Evolutionary conservation across 1,140 invertebrate species (phyloP).

Genomic region (Zophobas morio): DNA sequence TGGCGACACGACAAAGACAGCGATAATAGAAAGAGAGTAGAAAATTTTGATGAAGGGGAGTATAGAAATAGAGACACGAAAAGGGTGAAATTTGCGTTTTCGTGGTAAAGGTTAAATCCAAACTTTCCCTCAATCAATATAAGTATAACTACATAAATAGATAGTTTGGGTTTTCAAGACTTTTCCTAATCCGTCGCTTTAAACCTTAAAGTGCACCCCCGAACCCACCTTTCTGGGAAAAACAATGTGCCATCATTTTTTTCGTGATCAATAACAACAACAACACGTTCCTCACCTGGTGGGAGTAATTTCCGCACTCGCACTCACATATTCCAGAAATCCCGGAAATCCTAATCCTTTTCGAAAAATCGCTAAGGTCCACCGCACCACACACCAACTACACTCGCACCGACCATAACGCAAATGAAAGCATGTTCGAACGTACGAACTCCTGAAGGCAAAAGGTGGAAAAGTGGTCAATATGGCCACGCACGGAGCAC

Average conservation of each 20-base stretch:
- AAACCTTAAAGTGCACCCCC: neutral
- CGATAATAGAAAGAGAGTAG: no score
- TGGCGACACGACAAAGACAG: no score
- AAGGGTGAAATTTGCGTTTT: no score
- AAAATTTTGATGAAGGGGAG: no score
- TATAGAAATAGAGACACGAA: no score
- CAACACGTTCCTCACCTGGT: slow-evolving; percentile 20
- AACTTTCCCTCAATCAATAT: no score
- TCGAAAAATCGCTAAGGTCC: neutral
- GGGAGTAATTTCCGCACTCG: neutral
- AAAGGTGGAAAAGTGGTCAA: slow-evolving; percentile 5
- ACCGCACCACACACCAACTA: slow-evolving; percentile 18
- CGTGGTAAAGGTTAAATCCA: no score
- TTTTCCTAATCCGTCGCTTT: neutral
- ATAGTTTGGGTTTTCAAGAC: no score
- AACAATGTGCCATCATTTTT: slow-evolving; percentile 14
- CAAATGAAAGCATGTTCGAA: slow-evolving; percentile 10
- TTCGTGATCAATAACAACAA: slow-evolving; percentile 27
- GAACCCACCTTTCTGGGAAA: slow-evolving; percentile 1
- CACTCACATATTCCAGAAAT: slow-evolving; percentile 6
- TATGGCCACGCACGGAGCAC: slow-evolving; percentile 22
- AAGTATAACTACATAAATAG: no score
- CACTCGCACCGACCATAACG: slow-evolving; percentile 12
- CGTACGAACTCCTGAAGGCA: neutral
- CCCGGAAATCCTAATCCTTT: neutral